A percentile compares a stretch with the other conserved stretches of the same genome.
Evolutionary conservation across 64 coral and sea anemone species (phyloP).

Genomic region (Platygyra sinensis): DNA sequence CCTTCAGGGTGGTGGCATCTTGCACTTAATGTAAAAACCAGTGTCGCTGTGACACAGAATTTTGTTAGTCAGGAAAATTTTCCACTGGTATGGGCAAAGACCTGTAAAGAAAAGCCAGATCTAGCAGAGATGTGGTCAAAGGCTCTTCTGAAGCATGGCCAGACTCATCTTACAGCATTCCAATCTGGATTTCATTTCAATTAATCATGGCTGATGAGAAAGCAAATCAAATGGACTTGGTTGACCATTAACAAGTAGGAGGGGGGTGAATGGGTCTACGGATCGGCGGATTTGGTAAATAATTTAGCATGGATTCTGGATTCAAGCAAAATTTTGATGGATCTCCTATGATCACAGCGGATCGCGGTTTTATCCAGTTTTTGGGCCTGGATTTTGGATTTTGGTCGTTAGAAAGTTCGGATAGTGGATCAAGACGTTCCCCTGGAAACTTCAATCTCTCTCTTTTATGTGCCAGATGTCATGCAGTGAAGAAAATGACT

Average conservation of each 20-base stretch:
- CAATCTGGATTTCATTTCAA: neutral
- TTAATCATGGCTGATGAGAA: neutral
- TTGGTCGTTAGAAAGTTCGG: too few species aligned
- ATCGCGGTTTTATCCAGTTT: too few species aligned
- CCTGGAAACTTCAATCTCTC: too few species aligned
- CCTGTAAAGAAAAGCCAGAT: constrained; percentile 12
- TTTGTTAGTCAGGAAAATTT: constrained; percentile 24
- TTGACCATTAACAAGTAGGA: neutral
- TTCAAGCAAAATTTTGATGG: too few species aligned
- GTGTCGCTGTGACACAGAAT: constrained; percentile 14
- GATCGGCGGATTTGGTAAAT: too few species aligned
- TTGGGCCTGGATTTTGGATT: too few species aligned
- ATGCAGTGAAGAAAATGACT: too few species aligned
- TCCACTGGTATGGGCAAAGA: neutral
- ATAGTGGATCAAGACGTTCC: too few species aligned
- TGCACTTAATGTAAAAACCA: constrained; percentile 4
- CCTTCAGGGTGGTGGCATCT: constrained; percentile 20
- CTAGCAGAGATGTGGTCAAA: constrained; percentile 6
- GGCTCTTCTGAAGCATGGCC: neutral
- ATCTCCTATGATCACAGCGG: too few species aligned
- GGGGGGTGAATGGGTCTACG: too few species aligned
- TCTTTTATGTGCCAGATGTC: too few species aligned
- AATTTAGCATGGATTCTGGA: too few species aligned
- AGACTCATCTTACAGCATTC: neutral
- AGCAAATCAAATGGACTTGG: neutral